phyloP scores from a whole-genome alignment of 2,113 vertebrate genomes.

The Brienomyrus brachyistius region DNA sequence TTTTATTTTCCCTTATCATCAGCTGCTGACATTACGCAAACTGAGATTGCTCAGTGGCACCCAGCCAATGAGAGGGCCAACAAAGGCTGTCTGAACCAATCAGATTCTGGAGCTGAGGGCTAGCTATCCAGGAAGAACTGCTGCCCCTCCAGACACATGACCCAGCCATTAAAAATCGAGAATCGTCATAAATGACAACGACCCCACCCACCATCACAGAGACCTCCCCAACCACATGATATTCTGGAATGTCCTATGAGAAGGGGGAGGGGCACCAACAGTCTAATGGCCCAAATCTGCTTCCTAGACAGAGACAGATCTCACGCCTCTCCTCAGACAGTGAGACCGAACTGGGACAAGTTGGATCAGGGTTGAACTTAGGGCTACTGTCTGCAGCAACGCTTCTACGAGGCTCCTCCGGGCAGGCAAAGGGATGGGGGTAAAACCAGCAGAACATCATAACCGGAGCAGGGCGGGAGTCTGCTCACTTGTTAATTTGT shows the following conservation, averaged over 20 bases:
- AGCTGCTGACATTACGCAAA: conserved; percentile 31
- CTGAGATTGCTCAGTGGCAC: conserved; percentile 28
- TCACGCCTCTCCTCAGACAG: conserved; percentile 38
- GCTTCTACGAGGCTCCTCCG: conserved; percentile 19
- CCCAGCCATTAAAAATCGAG: not conserved
- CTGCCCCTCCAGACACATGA: not conserved
- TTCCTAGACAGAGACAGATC: conserved; percentile 51
- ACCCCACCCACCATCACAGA: not conserved
- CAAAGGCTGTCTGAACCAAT: conserved; percentile 22
- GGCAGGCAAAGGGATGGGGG: conserved; percentile 19
- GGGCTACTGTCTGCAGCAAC: not conserved
- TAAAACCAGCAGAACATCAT: conserved; percentile 39
- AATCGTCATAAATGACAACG: conserved; percentile 29
- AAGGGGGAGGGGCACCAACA: conserved; percentile 32
- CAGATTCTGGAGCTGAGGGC: not conserved
- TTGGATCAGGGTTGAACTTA: not conserved
- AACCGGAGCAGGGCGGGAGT: conserved; percentile 34
- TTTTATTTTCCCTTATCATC: conserved; percentile 22
- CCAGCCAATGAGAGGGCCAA: conserved; percentile 30
- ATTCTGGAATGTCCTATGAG: conserved; percentile 44
- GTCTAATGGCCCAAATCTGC: conserved; percentile 36
- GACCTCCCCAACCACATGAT: not conserved
- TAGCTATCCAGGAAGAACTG: conserved; percentile 21
- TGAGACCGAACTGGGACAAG: not conserved
- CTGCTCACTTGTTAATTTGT: conserved; percentile 46